phyloP scores from a whole-genome alignment of 2,113 vertebrate genomes.

The Scortum barcoo region DNA sequence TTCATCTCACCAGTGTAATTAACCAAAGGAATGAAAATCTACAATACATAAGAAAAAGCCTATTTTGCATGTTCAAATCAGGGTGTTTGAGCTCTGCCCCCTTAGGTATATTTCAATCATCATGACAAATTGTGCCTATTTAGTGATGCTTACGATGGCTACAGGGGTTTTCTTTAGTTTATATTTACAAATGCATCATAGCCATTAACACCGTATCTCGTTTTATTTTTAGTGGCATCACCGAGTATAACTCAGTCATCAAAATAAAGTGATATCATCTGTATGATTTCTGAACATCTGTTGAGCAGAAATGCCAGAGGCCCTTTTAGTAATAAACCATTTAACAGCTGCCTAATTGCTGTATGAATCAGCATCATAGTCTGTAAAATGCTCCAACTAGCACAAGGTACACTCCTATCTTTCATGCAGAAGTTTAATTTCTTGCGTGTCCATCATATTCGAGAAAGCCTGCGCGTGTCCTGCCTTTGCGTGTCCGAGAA shows the following conservation, averaged over 20 bases:
- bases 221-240: slow-evolving; percentile 37
- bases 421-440: slow-evolving; percentile 15
- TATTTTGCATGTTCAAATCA: slow-evolving; percentile 28
- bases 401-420: slow-evolving; percentile 1
- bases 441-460: not conserved
- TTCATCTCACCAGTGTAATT: slow-evolving; percentile 68
- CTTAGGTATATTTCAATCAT: slow-evolving; percentile 27
- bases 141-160: slow-evolving; percentile 33
- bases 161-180: slow-evolving; percentile 3
- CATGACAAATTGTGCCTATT: slow-evolving; percentile 32
- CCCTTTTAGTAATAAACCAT: slow-evolving; percentile 64
- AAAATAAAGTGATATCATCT: slow-evolving; percentile 63
- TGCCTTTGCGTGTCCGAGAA: not conserved
- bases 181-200: slow-evolving; percentile 38
- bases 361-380: slow-evolving; percentile 58
- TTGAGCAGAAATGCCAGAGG: slow-evolving; percentile 57
- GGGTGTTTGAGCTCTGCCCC: not conserved
- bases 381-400: slow-evolving; percentile 37
- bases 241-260: slow-evolving; percentile 35
- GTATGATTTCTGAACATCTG: slow-evolving; percentile 71
- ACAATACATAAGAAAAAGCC: slow-evolving; percentile 23
- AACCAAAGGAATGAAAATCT: slow-evolving; percentile 55
- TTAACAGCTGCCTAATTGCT: slow-evolving; percentile 71
- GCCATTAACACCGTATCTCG: slow-evolving; percentile 30
- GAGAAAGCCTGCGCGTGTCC: slow-evolving; percentile 8